Percentiles rank a stretch among this genome's conserved stretches.
phyloP scores from a whole-genome alignment of 2,113 vertebrate species.

The Takifugu flavidus region DNA sequence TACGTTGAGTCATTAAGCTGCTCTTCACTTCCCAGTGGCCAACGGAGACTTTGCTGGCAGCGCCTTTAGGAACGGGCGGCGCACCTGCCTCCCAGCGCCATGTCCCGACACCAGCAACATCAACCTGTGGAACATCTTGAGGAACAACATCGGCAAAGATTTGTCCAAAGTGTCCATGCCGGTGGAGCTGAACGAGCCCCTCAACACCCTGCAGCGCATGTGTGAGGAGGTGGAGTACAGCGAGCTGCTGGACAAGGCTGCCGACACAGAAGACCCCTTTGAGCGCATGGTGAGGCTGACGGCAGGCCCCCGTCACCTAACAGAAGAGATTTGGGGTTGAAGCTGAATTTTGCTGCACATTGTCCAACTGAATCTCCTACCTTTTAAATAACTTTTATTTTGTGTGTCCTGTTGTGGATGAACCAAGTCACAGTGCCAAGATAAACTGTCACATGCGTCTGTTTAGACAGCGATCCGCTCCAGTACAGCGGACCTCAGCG shows the following conservation, averaged over 20 bases:
- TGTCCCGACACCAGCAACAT: slow-evolving; percentile 96
- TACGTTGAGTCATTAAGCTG: not conserved
- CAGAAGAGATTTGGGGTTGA: no score
- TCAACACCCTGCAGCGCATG: slow-evolving; percentile 97
- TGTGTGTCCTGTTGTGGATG: no score
- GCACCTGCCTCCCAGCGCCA: slow-evolving; percentile 88
- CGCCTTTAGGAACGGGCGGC: slow-evolving; percentile 90
- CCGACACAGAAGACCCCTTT: slow-evolving; percentile 88
- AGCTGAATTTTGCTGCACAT: no score
- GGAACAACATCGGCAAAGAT: slow-evolving; percentile 98
- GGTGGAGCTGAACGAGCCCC: slow-evolving; percentile 96
- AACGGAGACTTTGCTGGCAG: slow-evolving; percentile 93
- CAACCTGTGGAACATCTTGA: slow-evolving; percentile 98
- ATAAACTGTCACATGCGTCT: no score
- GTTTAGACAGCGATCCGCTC: not conserved
- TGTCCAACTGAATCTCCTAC: no score
- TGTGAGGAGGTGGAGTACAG: slow-evolving; percentile 98
- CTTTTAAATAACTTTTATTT: no score
- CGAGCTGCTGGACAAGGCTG: slow-evolving; percentile 95
- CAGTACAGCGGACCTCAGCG: slow-evolving; percentile 21
- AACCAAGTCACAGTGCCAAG: no score
- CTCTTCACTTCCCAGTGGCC: slow-evolving; percentile 76
- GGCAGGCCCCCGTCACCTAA: not conserved
- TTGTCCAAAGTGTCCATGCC: slow-evolving; percentile 99
- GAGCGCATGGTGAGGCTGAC: slow-evolving; percentile 89